phyloP scores from a whole-genome alignment of 2,888 invertebrate genomes.

The Drosophila vallismaia region DNA sequence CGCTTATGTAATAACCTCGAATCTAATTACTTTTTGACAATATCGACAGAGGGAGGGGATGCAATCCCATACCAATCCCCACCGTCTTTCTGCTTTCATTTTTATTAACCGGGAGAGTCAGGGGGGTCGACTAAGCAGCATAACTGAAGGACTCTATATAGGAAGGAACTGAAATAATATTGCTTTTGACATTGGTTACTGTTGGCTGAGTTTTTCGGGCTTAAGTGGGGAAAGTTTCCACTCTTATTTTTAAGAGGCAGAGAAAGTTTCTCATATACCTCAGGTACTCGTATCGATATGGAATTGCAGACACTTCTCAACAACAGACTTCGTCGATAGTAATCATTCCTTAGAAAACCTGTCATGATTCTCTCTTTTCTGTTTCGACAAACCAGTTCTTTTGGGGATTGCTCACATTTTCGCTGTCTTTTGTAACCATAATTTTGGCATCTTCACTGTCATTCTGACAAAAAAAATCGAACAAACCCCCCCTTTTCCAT shows the following conservation, averaged over 20 bases:
- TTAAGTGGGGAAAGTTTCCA: conserved; percentile 14
- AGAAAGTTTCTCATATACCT: neutral
- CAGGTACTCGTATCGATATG: neutral
- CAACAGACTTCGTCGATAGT: conserved; percentile 1
- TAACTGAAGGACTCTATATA: conserved; percentile 36
- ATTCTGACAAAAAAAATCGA: conserved; percentile 7
- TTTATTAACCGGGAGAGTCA: conserved; percentile 31
- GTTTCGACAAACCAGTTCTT: neutral
- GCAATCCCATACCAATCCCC: conserved; percentile 1
- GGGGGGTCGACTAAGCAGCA: conserved; percentile 9
- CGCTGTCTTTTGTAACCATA: conserved; percentile 34
- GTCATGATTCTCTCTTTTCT: conserved; percentile 1
- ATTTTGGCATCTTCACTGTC: conserved; percentile 55
- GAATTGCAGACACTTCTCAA: neutral
- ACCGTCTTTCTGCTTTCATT: conserved; percentile 38
- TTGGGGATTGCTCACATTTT: conserved; percentile 23
- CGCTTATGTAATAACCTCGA: conserved; percentile 77
- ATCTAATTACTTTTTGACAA: conserved; percentile 81
- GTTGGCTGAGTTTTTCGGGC: conserved; percentile 2
- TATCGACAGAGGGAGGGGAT: conserved; percentile 44
- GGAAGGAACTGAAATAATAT: conserved; percentile 31
- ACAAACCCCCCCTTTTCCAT: conserved; percentile 1
- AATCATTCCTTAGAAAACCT: conserved; percentile 10
- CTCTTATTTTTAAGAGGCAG: neutral
- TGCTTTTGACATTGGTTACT: conserved; percentile 32